These are phyloP conservation scores for Aphodius granarius DNA, from an alignment of 2,888 invertebrate species.

Conservation along the genomic window DNA sequence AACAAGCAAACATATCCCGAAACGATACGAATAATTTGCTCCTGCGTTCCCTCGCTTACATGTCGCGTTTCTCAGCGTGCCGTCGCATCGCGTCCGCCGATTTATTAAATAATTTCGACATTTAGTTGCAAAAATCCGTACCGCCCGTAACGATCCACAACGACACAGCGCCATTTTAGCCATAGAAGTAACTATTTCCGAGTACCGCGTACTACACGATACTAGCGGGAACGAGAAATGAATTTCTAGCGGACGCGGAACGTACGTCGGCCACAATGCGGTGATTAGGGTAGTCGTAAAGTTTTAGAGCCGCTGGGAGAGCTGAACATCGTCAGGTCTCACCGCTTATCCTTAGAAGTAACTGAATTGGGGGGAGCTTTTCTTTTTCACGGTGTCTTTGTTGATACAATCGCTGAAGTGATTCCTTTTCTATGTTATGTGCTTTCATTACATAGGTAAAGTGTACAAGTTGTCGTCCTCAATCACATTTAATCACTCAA, in stretches of 20 bases:
- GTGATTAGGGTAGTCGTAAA: neutral
- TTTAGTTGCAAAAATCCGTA: neutral
- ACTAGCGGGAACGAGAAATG: neutral
- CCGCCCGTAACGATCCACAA: neutral
- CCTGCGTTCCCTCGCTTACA: too few relatives aligned
- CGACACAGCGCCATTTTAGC: neutral
- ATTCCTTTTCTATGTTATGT: too few relatives aligned
- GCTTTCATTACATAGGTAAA: too few relatives aligned
- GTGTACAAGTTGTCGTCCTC: too few relatives aligned
- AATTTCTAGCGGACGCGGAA: neutral
- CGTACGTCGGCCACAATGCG: neutral
- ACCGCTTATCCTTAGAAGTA: neutral
- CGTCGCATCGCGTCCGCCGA: neutral
- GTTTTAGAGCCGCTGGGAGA: neutral
- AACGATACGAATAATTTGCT: too few relatives aligned
- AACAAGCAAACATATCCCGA: too few relatives aligned
- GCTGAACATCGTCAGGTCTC: neutral
- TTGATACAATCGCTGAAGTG: too few relatives aligned
- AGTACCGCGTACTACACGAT: neutral
- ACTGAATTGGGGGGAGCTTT: neutral
- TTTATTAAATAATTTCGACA: neutral
- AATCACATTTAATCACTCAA: too few relatives aligned
- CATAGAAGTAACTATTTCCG: neutral
- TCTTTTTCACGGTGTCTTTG: too few relatives aligned
- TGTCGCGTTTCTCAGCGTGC: neutral